A percentile compares a stretch with the other conserved stretches of the same genome.
These are phyloP conservation scores for Drosophila multiciliata DNA, from an alignment of 2,888 invertebrate species.

Conservation along the genomic window DNA sequence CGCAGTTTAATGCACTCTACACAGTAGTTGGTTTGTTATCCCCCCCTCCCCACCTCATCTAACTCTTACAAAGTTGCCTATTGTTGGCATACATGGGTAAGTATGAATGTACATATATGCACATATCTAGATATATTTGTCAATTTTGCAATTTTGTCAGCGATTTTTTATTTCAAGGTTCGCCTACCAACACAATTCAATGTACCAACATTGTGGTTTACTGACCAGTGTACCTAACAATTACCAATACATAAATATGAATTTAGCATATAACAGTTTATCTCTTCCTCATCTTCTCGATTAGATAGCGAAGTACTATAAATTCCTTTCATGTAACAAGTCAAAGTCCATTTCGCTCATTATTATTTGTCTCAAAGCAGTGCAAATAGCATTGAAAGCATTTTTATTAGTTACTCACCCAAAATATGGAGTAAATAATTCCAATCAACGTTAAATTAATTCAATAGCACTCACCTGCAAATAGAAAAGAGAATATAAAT, in stretches of 20 bases:
- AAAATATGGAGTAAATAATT: constrained; percentile 9
- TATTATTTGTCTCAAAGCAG: background rate
- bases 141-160: background rate
- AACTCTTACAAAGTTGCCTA: constrained; percentile 33
- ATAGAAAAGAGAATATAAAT: constrained; percentile 9
- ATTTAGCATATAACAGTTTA: background rate
- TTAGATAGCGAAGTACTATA: background rate
- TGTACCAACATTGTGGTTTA: background rate
- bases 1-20: constrained; percentile 73
- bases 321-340: background rate
- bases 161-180: background rate
- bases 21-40: constrained; percentile 42
- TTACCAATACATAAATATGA: background rate
- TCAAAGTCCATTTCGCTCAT: background rate
- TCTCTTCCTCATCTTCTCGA: background rate
- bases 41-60: background rate
- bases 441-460: constrained; percentile 15
- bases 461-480: constrained; percentile 63
- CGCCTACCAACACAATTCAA: background rate
- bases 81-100: constrained; percentile 54
- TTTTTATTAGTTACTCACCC: constrained; percentile 29
- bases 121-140: background rate
- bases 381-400: background rate
- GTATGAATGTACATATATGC: background rate
- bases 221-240: no score